Base-by-base conservation (phyloP, 2,888 invertebrate species). In the Eupithecia subumbrata region DNA sequence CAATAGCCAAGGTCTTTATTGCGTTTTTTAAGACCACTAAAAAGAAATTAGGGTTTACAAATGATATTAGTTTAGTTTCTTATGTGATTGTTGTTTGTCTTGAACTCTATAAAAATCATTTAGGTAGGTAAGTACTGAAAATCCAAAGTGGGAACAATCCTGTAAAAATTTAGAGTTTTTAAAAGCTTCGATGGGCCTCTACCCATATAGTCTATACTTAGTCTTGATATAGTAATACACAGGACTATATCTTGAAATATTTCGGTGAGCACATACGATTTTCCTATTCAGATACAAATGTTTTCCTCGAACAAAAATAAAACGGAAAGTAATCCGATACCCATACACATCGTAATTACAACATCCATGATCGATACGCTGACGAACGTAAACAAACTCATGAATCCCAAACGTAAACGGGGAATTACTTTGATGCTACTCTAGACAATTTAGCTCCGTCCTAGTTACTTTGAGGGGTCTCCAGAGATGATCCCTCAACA, bases 391-490 rank as follows among this genome's bases (percentile, higher is more conserved):
- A 76, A 76, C 78, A 79, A 76, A 69, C 45, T 64, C 71, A 74
- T 74, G 43, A 77, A 73, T 76, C 76, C 71, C 43, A 75, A 67
- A 72, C 76, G 72, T 73, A 71, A 73, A 75, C 68, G 71, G 30
- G 45, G 68, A 64, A 72, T 74, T 70, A 45, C 87, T 90, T 90
- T 91, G 90, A 89, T 87, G 86, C 88, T 77, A 74, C 76, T 74
- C 66, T 88, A 90, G 88, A 89, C 86, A 91, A 90, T 90, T 91
- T 89, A 88, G 87, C 84, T 86, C 84, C 86, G 84, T 85, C 85
- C 88, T 84, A 85, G 87, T 90, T 86, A 87, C 90, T 90, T 90
- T 89, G 89, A 90, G 83, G 85, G 84, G 82, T 86, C 90, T 82
- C 88, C 69, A 74, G 88, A 83, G 89, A 60, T 69, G 85, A 80